phyloP scores from a whole-genome alignment of 2,113 vertebrate species.

The Pygoscelis adeliae region DNA sequence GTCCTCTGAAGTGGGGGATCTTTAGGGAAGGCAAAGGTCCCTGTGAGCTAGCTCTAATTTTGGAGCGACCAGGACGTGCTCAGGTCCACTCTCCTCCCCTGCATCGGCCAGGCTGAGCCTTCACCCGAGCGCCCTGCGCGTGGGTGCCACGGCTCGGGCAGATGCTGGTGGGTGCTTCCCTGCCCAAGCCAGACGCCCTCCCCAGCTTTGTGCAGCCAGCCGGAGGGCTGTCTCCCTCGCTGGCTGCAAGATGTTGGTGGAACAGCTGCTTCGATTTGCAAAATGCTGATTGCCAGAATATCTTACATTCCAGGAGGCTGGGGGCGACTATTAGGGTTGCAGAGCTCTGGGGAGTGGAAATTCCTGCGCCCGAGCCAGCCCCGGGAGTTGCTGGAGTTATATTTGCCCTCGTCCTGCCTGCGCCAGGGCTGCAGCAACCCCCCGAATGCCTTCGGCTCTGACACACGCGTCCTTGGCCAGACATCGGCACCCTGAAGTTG shows the following conservation, averaged over 20 bases:
- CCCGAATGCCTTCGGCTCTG: background rate
- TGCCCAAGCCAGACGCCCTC: background rate
- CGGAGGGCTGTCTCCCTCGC: background rate
- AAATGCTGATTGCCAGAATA: background rate
- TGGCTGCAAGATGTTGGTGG: constrained; percentile 5
- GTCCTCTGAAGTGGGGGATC: background rate
- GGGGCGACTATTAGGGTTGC: background rate
- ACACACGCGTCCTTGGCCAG: background rate
- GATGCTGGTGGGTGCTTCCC: background rate
- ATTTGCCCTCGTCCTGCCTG: background rate
- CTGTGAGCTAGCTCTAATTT: background rate
- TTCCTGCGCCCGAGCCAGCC: background rate
- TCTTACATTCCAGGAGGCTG: background rate
- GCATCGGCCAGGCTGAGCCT: fast-evolving
- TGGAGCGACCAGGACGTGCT: background rate
- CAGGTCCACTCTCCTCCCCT: background rate
- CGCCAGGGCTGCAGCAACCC: background rate
- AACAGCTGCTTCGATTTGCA: constrained; percentile 41
- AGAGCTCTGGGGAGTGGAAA: constrained; percentile 6
- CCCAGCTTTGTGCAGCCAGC: background rate
- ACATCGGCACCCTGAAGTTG: background rate
- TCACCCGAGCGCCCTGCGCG: background rate
- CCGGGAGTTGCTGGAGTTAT: background rate
- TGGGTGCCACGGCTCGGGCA: background rate
- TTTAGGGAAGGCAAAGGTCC: background rate